Evolutionary conservation across 2,113 vertebrate genomes (phyloP).

Genomic region (Phainopepla nitens): DNA sequence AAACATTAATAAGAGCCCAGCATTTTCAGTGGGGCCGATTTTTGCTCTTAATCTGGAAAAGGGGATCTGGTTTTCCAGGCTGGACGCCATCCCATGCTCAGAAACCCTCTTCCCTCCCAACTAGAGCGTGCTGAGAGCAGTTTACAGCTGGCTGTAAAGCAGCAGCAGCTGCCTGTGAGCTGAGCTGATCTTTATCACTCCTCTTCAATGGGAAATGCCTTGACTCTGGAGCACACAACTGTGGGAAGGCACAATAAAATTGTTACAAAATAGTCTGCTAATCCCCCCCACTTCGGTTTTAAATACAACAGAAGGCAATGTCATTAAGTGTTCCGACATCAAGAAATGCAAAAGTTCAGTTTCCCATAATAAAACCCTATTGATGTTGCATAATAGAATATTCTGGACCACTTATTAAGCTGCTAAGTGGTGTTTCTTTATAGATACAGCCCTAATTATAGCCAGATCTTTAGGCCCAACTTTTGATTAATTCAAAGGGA

Average conservation of each 20-base stretch:
- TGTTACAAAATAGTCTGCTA: neutral
- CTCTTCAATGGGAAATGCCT: neutral
- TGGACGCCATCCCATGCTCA: neutral
- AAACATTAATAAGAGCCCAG: neutral
- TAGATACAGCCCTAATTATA: slow-evolving; percentile 17
- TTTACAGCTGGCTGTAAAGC: slow-evolving; percentile 11
- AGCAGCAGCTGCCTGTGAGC: neutral
- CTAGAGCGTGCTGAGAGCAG: neutral
- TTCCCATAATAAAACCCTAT: slow-evolving; percentile 19
- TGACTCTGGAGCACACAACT: neutral
- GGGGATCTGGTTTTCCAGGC: neutral
- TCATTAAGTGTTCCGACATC: neutral
- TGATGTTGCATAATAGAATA: neutral
- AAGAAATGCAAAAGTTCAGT: neutral
- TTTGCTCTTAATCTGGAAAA: neutral
- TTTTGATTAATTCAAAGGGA: neutral
- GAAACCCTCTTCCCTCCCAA: neutral
- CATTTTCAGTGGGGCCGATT: neutral
- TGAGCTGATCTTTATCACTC: slow-evolving; percentile 1
- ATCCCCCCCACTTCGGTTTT: neutral
- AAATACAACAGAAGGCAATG: neutral
- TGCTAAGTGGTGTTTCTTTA: slow-evolving; percentile 12
- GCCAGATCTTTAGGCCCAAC: neutral
- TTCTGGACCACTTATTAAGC: neutral
- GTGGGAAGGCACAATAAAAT: slow-evolving; percentile 35